Percentiles rank a stretch among this genome's conserved stretches.
These are phyloP conservation scores for Pachypsylla venusta DNA, from an alignment of 1,140 invertebrate species.

Conservation along the genomic window DNA sequence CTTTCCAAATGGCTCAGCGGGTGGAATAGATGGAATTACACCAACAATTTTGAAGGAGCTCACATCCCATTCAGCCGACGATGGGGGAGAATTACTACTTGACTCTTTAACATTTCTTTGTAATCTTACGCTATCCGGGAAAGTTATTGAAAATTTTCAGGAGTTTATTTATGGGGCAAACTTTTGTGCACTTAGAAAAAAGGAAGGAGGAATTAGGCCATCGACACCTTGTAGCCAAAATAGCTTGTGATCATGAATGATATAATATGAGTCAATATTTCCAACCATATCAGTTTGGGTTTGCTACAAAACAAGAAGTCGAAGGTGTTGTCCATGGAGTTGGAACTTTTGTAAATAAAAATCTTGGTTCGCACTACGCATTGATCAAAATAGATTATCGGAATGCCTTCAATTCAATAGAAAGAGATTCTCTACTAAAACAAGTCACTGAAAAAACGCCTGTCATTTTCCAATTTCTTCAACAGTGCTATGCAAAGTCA, in stretches of 20 bases:
- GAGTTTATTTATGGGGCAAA: background rate
- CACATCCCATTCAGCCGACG: background rate
- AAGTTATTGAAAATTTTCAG: background rate
- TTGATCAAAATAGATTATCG: background rate
- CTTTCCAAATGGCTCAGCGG: slow-evolving; percentile 21
- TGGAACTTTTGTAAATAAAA: background rate
- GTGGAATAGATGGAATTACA: background rate
- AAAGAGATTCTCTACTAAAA: background rate
- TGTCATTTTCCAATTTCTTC: background rate
- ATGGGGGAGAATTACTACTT: background rate
- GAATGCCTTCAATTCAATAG: background rate
- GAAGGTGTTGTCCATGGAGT: background rate
- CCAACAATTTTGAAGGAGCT: background rate
- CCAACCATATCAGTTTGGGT: background rate
- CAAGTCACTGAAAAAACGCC: background rate
- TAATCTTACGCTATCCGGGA: background rate
- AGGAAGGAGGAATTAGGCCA: background rate
- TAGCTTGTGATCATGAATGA: background rate
- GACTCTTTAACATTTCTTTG: background rate
- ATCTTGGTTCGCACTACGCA: background rate
- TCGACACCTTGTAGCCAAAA: background rate
- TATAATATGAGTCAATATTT: background rate
- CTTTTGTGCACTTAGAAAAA: background rate
- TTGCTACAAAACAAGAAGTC: background rate
- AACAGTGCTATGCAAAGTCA: background rate